phyloP scores from a whole-genome alignment of 2,888 invertebrate genomes.

The Nemoura dubitans region DNA sequence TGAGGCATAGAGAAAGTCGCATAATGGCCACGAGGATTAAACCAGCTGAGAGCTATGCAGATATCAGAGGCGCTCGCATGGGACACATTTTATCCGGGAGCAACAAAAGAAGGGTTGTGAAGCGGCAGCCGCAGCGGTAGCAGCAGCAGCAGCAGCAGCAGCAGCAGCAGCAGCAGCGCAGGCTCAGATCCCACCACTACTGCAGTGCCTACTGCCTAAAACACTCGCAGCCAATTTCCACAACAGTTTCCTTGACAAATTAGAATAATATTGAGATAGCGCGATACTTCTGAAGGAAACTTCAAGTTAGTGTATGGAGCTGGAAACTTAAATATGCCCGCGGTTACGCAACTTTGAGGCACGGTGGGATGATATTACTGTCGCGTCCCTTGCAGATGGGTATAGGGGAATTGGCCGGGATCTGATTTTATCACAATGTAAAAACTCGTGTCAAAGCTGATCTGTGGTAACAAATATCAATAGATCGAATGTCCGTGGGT shows the following conservation, averaged over 20 bases:
- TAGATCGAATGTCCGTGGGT: constrained; percentile 15
- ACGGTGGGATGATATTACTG: neutral
- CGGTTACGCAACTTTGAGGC: neutral
- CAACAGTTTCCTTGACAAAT: constrained; percentile 34
- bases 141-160: neutral
- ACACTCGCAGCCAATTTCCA: neutral
- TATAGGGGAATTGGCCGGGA: neutral
- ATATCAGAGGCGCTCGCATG: constrained; percentile 31
- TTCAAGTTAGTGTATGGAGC: neutral
- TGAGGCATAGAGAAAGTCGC: constrained; percentile 20
- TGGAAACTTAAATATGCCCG: neutral
- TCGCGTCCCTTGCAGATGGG: neutral
- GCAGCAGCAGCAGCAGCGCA: constrained; percentile 9
- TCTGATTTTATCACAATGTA: neutral
- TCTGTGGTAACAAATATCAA: neutral
- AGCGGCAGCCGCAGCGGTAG: neutral
- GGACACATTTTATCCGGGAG: constrained; percentile 15
- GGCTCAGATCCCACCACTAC: no score
- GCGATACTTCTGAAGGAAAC: neutral
- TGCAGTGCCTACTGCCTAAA: no score
- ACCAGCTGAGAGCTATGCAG: constrained; percentile 33
- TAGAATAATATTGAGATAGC: constrained; percentile 36
- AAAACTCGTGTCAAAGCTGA: neutral
- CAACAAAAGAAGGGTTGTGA: constrained; percentile 9
- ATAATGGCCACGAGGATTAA: constrained; percentile 36